A percentile compares a stretch with the other conserved stretches of the same genome.
phyloP scores from a whole-genome alignment of 2,113 vertebrate genomes.

The Paraplagusia blochii region DNA sequence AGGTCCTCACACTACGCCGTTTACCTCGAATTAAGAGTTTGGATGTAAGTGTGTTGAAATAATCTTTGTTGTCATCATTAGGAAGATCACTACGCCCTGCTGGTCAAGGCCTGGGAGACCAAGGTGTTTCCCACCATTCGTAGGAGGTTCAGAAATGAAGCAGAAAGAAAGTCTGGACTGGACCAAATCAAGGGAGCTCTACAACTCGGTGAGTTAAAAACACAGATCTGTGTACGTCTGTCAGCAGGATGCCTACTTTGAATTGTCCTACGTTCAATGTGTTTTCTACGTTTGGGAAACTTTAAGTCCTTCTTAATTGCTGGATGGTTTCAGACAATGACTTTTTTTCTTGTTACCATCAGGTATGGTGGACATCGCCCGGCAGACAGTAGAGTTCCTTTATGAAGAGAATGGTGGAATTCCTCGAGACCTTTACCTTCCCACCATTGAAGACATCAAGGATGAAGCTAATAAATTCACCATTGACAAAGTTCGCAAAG shows the following conservation, averaged over 20 bases:
- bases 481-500: conserved; percentile 99
- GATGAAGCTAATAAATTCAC: conserved; percentile 99
- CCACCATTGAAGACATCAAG: conserved; percentile 98
- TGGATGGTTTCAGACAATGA: no score
- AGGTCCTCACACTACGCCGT: neutral
- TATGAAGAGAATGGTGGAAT: conserved; percentile 98
- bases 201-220: conserved; percentile 82
- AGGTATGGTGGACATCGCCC: conserved; percentile 92
- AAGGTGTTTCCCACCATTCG: conserved; percentile 98
- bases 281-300: no score
- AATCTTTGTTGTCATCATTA: conserved; percentile 51
- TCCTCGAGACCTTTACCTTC: conserved; percentile 95
- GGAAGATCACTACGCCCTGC: conserved; percentile 96
- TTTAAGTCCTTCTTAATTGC: no score
- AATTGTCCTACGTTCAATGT: no score
- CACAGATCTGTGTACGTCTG: neutral
- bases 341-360: neutral
- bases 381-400: conserved; percentile 96
- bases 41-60: conserved; percentile 1
- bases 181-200: conserved; percentile 98
- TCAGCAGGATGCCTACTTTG: no score
- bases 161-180: conserved; percentile 94
- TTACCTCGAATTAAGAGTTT: neutral
- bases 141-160: conserved; percentile 96
- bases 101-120: conserved; percentile 98